phyloP scores from a whole-genome alignment of 2,888 invertebrate species.

The Drosophila anomalipes region DNA sequence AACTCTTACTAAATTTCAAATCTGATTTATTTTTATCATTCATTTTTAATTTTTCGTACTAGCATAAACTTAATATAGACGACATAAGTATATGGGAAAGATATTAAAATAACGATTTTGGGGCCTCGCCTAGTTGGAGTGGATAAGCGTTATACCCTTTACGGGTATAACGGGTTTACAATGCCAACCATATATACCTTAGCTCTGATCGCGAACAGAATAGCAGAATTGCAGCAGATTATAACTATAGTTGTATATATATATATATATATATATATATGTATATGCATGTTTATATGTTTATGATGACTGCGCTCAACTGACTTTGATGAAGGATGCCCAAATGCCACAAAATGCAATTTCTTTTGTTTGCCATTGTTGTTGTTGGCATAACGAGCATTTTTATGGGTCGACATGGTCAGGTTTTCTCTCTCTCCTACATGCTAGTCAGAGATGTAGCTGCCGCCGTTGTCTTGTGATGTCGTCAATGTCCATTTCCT shows the following conservation, averaged over 20 bases:
- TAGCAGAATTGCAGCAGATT: conserved; percentile 14
- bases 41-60: background rate
- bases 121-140: background rate
- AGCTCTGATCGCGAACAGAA: background rate
- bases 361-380: conserved; percentile 47
- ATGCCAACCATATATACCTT: conserved; percentile 5
- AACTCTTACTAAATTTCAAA: background rate
- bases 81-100: background rate
- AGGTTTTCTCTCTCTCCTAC: conserved; percentile 70
- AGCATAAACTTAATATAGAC: background rate
- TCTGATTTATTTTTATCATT: background rate
- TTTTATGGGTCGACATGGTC: conserved; percentile 70
- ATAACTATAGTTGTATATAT: conserved; percentile 35
- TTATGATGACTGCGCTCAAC: conserved; percentile 36
- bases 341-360: conserved; percentile 61
- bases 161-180: background rate
- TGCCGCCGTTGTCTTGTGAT: conserved; percentile 52
- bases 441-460: conserved; percentile 53
- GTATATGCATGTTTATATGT: conserved; percentile 9
- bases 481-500: conserved; percentile 72
- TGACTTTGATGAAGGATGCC: conserved; percentile 62
- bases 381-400: conserved; percentile 53
- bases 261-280: conserved; percentile 8
- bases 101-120: background rate
- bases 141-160: background rate